Base-by-base conservation (phyloP, 2,113 vertebrate genomes). In the Mionectes macconnelli region DNA sequence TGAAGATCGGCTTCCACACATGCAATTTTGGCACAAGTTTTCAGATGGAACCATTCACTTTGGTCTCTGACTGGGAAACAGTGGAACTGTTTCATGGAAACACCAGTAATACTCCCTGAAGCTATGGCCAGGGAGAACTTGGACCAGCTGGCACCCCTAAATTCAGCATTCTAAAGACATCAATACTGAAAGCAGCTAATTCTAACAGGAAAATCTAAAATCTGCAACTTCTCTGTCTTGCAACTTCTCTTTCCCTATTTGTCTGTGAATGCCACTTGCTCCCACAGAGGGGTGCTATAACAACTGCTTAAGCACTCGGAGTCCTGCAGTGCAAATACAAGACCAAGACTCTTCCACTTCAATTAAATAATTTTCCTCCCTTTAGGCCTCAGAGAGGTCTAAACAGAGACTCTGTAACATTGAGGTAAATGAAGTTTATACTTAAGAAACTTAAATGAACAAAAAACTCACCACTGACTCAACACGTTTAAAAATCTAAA, bases 251-350 rank as follows among this genome's bases (percentile, higher is more conserved):
- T 22, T 20, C 24, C 12, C 21, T 18, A 0, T 33, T 49, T 56
- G 13, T n/a, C 78, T 45, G 5, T 8, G 25, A 92, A 69, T 39
- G 42, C 68, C 57, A 42, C 47, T 19, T 42, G 57, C 57, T 93
- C 56, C 90, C 96, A 94, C 80, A 72, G 30, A 87, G 93, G 64
- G 85, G 90, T 78, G 92, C 94, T 92, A 1, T 14, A 95, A 85
- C 60, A 91, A 53, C 9, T 2, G 1, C 23, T n/a, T 1, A 30
- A 76, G 53, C 49, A 23, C 53, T 39, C 19, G 4, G 47, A 39
- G 6, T 33, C n/a, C 50, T 31, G 50, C 10, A 37, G 15, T 1
- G 6, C 28, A 66, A 87, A 89, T 4, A 66, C 31, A 45, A 87
- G n/a, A 49, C 14, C 25, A 70, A 78, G 67, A 30, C 60, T 64